A percentile compares a stretch with the other conserved stretches of the same genome.
Conservation (phyloP, 2,888 invertebrate species). For the Gryllus longicercus region DNA sequence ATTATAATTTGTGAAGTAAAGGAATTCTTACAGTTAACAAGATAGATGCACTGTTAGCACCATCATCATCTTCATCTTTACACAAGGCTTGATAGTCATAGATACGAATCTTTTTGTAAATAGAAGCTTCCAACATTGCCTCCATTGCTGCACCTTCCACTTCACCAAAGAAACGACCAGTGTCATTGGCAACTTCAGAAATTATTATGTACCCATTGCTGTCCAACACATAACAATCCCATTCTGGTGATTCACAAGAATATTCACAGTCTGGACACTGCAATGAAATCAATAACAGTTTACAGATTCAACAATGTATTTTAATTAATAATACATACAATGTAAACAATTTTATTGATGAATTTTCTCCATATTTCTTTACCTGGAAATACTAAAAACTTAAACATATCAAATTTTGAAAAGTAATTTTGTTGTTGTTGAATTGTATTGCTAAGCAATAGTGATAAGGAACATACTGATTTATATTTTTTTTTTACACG, state of each 20-base stretch:
- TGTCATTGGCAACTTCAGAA: conserved; percentile 45
- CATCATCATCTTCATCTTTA: conserved; percentile 53
- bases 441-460: no score
- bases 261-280: conserved; percentile 10
- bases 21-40: conserved; percentile 34
- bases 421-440: no score
- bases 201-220: conserved; percentile 52
- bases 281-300: not conserved
- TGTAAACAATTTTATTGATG: no score
- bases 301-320: no score
- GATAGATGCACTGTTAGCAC: not conserved
- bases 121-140: conserved; percentile 48
- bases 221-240: conserved; percentile 52
- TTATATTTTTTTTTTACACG: no score
- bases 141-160: conserved; percentile 48
- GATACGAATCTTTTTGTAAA: conserved; percentile 71
- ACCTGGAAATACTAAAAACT: no score
- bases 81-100: conserved; percentile 86
- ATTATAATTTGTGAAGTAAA: not conserved
- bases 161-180: conserved; percentile 51
- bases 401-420: no score
- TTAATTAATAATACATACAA: no score
- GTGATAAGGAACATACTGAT: no score
- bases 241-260: conserved; percentile 45
- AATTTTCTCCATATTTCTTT: no score